These are phyloP conservation scores for Lycocorax pyrrhopterus DNA, from an alignment of 2,113 vertebrate genomes.

Conservation along the genomic window DNA sequence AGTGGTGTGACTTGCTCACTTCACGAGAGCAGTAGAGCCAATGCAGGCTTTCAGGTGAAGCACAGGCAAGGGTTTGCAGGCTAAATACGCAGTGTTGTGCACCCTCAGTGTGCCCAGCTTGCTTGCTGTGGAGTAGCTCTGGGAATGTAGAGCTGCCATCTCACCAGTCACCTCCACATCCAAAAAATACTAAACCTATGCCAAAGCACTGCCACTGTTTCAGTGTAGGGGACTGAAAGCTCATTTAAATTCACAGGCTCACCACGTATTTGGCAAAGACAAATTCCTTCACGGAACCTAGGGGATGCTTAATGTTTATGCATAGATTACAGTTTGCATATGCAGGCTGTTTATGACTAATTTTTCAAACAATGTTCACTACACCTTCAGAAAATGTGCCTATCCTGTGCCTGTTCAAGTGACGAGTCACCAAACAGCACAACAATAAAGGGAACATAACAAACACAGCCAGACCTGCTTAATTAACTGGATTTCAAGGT, in stretches of 20 bases:
- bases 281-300: not conserved
- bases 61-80: not conserved
- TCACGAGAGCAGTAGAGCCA: not conserved
- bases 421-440: not conserved
- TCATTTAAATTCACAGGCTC: not conserved
- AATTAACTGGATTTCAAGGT: not conserved
- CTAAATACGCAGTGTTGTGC: rapidly evolving
- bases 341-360: not conserved
- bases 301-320: not conserved
- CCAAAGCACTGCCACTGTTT: not conserved
- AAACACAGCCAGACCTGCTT: not conserved
- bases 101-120: not conserved
- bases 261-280: not conserved
- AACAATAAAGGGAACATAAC: not conserved
- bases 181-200: not conserved
- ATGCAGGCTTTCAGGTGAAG: not conserved
- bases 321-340: slow-evolving; percentile 4
- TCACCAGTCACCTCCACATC: not conserved
- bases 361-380: not conserved
- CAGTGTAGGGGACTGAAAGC: not conserved
- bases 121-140: not conserved
- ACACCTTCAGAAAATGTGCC: not conserved
- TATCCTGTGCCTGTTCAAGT: not conserved
- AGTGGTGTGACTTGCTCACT: rapidly evolving
- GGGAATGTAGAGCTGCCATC: not conserved